Evolutionary conservation across 2,888 invertebrate species (phyloP), one percentile per base, ranked within the genome.

Genomic region (Drosophila mettleri): DNA sequence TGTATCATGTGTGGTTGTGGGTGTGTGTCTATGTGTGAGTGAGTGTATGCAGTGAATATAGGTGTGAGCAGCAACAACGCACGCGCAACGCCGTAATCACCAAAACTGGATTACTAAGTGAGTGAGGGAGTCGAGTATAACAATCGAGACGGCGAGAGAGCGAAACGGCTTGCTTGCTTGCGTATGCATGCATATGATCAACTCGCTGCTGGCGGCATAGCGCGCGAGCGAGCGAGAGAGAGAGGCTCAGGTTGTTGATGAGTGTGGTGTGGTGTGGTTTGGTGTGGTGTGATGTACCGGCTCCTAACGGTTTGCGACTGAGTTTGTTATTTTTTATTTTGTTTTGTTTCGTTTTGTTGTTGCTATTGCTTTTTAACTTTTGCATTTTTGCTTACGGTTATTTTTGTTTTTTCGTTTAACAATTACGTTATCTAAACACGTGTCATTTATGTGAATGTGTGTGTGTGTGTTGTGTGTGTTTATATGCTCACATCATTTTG

Each of bases 341-440:
- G 20, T 24, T 43, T 36, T 3, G 3, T 16, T 36, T 43, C 16
- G n/a, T 45, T 43, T 24, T 24, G n/a, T 27, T 45, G 43, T 43
- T 43, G 46, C 36, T 29, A 53, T 48, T 58, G 57, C 55, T 39
- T 60, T 48, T 33, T 49, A 55, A 61, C 66, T 59, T 38, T 65
- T 58, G 27, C 22, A 43, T 33, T 24, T 62, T 65, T 63, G 49
- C 58, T 49, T 53, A 67, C 38, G 48, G 31, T 48, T 59, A 39
- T 49, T 49, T 58, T 63, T 34, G 27, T 34, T 33, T 31, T 80
- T 74, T 52, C 39, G 33, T 70, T 79, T 71, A 74, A 71, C 74
- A 69, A 69, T 80, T 80, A 69, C 63, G 74, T 77, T 70, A 78
- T 62, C 73, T 74, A 65, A 70, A 66, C 52, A 58, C 41, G 49